Base-by-base conservation (phyloP, 2,888 invertebrate species). In the Periphyllus acericola region DNA sequence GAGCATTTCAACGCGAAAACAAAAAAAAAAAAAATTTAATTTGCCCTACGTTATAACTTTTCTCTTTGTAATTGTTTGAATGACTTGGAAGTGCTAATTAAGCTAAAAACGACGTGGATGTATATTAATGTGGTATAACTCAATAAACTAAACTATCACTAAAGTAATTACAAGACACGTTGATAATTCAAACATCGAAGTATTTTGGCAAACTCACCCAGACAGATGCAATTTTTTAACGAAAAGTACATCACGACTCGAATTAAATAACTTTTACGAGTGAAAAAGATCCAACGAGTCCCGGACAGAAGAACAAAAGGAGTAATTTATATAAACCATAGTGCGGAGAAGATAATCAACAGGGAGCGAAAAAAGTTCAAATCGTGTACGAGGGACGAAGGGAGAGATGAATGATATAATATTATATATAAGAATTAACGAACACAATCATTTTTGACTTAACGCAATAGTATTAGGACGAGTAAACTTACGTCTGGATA, bases 141-240 rank as follows among this genome's bases (percentile, higher is more conserved):
- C 46, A 46, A 81, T 71, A 71, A 71, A 71, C 81, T 11, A 19
- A 68, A 68, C 40, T 32, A 71, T 71, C 32, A 32, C 17, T 17
- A 81, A 46, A 71, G 21, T 68, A 71, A 81, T 81, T 40, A 81
- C 19, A 40, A 29, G 34, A 60, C 19, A 68, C 34, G 40, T 40
- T 66, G n/a, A 8, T 81, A 66, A 68, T 66, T 81, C 36, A 68
- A 81, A 40, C 29, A n/a, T 66, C 36, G n/a, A 36, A 66, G 79
- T 34, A 71, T 80, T 66, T 80, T 36, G 76, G 17, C n/a, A 66
- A 66, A 36, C 60, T 60, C 17, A 1, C 5, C 36, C 19, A 80
- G n/a, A 19, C 11, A n/a, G 60, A 8, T 36, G n/a, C 36, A 6
- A 66, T 66, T 66, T 66, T 80, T n/a, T n/a, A 11, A 36, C 25